phyloP scores from a whole-genome alignment of 2,888 invertebrate species.

The Drosophila rubida region DNA sequence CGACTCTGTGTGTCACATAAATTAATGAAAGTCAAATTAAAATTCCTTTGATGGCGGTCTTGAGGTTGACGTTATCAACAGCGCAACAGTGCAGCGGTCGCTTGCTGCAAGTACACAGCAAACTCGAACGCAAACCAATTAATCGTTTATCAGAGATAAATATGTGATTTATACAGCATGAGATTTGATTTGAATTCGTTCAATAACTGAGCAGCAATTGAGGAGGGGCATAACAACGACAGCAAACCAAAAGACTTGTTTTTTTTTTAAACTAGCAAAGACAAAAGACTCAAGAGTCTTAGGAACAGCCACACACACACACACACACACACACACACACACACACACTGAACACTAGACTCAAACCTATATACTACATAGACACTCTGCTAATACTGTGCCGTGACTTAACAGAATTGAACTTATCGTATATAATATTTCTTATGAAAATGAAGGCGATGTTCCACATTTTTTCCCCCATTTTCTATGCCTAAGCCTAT shows the following conservation, averaged over 20 bases:
- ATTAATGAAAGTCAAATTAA: constrained; percentile 75
- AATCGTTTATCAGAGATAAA: constrained; percentile 25
- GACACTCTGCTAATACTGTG: constrained; percentile 19
- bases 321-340: too few relatives aligned
- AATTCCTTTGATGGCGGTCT: constrained; percentile 54
- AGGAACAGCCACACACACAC: not conserved
- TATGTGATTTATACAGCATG: constrained; percentile 32
- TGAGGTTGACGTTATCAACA: constrained; percentile 16
- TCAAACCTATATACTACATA: constrained; percentile 5
- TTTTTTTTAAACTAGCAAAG: not conserved
- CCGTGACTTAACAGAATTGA: constrained; percentile 30
- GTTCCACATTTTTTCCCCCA: constrained; percentile 26
- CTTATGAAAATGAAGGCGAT: constrained; percentile 16
- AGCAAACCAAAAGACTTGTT: constrained; percentile 19
- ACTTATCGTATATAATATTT: constrained; percentile 19
- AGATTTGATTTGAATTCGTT: constrained; percentile 10
- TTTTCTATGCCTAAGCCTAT: constrained; percentile 65
- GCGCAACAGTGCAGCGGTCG: constrained; percentile 14
- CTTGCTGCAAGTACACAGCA: constrained; percentile 16
- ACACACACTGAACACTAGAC: constrained; percentile 13
- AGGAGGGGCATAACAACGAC: constrained; percentile 9
- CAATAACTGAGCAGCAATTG: not conserved
- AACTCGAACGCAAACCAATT: constrained; percentile 8
- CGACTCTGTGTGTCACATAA: constrained; percentile 40
- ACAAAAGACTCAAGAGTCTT: constrained; percentile 18